Percentiles rank a stretch among this genome's conserved stretches.
These are phyloP conservation scores for Bufotes viridis DNA, from an alignment of 2,797 vertebrate species.

Conservation along the genomic window DNA sequence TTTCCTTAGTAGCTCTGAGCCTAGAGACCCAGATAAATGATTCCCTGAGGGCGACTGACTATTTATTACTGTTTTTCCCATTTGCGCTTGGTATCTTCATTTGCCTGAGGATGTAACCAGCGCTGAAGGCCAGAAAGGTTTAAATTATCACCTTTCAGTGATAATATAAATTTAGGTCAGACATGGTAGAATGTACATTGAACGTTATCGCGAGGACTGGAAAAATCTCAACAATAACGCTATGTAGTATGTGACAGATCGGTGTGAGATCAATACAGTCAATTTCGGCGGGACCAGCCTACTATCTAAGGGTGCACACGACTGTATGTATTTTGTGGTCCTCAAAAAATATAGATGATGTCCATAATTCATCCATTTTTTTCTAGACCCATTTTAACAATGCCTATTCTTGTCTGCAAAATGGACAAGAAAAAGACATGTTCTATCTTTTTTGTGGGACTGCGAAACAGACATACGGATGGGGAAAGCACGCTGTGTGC, in stretches of 20 bases:
- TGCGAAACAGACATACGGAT: too few species aligned
- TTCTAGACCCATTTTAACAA: too few species aligned
- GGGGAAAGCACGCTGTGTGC: too few species aligned
- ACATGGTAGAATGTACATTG: not conserved
- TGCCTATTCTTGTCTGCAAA: too few species aligned
- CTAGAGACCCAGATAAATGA: constrained; percentile 42
- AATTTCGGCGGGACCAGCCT: too few species aligned
- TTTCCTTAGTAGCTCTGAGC: constrained; percentile 14
- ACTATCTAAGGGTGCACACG: too few species aligned
- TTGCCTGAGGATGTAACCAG: not conserved
- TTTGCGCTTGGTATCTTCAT: constrained; percentile 8
- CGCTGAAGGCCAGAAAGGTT: not conserved
- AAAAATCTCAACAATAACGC: not conserved
- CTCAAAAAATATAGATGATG: too few species aligned
- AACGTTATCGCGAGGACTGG: not conserved
- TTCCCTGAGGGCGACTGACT: constrained; percentile 22
- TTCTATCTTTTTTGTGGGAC: too few species aligned
- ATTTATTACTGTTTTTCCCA: constrained; percentile 27
- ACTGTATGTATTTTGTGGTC: too few species aligned
- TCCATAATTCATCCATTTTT: too few species aligned
- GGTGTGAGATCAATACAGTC: too few species aligned
- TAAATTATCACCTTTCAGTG: not conserved
- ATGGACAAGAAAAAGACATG: too few species aligned
- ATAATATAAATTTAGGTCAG: not conserved
- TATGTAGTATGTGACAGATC: not conserved